Base-by-base conservation (phyloP, 2,888 invertebrate species). In the Ophion ventricosus region DNA sequence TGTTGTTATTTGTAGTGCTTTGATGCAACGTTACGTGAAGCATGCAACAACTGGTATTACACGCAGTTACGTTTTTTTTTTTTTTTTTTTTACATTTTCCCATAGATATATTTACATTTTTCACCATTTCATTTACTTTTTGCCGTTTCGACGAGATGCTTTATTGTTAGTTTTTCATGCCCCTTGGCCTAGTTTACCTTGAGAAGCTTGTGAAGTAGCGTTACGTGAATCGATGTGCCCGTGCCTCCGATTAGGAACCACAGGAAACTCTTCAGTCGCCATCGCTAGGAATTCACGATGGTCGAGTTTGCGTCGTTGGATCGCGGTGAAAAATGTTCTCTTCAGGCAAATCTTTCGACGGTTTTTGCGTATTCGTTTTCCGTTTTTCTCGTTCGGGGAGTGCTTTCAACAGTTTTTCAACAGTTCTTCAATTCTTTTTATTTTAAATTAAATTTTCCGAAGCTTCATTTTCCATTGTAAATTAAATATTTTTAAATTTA, bases 1-100 rank as follows among this genome's bases (percentile, higher is more conserved):
- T 40, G 23, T 66, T 49, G 56, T 57, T 43, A 70, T 75, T 75
- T 20, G 85, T 82, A 82, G 80, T 67, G 76, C 67, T 82, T 64
- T 70, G 59, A 43, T 57, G 66, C 35, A 69, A 70, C 56, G 59
- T 61, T 26, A 66, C 20, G 56, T 43, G 26, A 64, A 80, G 85
- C 82, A 85, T 85, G 82, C 61, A 67, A 79, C 76, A 57, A 63
- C 25, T 67, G 56, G 74, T 76, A 56, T 61, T 69, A 67, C 40
- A 29, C 25, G 56, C 25, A 64, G 10, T 69, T 35, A 49, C 40
- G 3, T 35, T 63, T 61, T 59, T 7, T 74, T 74, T 20, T 40
- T 59, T 54, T 49, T 72, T 76, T 40, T 64, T 56, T 56, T 61
- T 11, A 67, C 43, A 14, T 57, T 25, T 54, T 56, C 61, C 20